Percentiles rank a stretch among this genome's conserved stretches.
Evolutionary conservation across 2,797 vertebrate species (phyloP).

Genomic region (Novumbra hubbsi): DNA sequence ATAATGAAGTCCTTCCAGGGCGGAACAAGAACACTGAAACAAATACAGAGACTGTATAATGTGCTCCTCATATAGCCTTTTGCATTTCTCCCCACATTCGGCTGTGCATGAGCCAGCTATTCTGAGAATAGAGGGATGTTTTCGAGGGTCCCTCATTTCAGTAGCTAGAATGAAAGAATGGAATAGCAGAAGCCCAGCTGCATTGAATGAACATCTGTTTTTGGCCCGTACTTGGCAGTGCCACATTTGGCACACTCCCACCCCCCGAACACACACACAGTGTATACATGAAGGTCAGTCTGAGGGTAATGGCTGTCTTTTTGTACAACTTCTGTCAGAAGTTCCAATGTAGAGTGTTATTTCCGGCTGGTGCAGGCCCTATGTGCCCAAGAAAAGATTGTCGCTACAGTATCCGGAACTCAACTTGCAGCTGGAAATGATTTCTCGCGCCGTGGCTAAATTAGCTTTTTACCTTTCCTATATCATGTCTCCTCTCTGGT

Average conservation of each 20-base stretch:
- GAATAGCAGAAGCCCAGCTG: conserved; percentile 29
- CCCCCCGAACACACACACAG: conserved; percentile 24
- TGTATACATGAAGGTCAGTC: conserved; percentile 44
- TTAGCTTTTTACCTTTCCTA: conserved; percentile 51
- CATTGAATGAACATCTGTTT: conserved; percentile 45
- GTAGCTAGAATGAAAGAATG: conserved; percentile 11
- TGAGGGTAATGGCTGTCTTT: conserved; percentile 27
- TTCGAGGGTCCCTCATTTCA: conserved; percentile 29
- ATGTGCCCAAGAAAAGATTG: conserved; percentile 36
- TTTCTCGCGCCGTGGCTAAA: conserved; percentile 54
- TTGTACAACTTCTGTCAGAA: conserved; percentile 34
- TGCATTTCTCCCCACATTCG: conserved; percentile 6
- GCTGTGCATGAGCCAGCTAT: conserved; percentile 16
- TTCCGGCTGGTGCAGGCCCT: conserved; percentile 33
- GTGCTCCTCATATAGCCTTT: not conserved
- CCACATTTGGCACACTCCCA: conserved; percentile 24
- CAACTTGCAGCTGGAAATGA: conserved; percentile 56
- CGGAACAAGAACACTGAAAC: conserved; percentile 10
- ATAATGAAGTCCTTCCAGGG: conserved; percentile 20
- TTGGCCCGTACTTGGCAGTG: conserved; percentile 33
- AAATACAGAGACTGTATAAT: conserved; percentile 11
- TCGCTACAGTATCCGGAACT: conserved; percentile 45
- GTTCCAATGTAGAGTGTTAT: conserved; percentile 46
- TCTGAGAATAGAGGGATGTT: conserved; percentile 16
- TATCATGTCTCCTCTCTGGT: conserved; percentile 52